Conservation (phyloP, 37 sponge, comb jelly and placozoan species). For the Agelas oroides region DNA sequence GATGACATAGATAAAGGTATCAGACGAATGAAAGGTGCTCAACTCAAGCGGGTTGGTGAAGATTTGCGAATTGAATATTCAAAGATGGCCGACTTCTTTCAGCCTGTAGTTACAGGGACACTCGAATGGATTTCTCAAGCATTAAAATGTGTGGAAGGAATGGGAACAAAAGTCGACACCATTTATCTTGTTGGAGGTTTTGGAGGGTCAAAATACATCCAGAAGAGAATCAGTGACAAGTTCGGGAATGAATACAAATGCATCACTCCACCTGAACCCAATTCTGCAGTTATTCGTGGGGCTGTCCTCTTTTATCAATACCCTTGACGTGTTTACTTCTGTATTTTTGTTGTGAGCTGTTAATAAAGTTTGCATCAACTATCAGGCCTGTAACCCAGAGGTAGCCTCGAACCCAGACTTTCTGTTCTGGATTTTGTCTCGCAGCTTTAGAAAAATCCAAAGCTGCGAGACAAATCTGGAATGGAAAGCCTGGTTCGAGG, state of each 20-base stretch:
- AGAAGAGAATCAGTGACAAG: not conserved
- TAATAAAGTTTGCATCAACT: too few relatives aligned
- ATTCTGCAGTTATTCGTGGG: slow-evolving; percentile 15
- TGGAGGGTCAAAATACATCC: slow-evolving; percentile 38
- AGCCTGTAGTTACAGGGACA: slow-evolving; percentile 1
- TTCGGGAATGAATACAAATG: not conserved
- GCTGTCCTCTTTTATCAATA: slow-evolving; percentile 24
- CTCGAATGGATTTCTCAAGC: not conserved
- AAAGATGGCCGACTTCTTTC: slow-evolving; percentile 23
- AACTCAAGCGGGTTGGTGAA: not conserved
- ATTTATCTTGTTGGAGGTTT: slow-evolving; percentile 45
- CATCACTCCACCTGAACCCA: not conserved
- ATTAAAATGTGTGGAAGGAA: too few relatives aligned
- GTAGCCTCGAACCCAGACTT: too few relatives aligned
- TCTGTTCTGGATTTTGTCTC: too few relatives aligned
- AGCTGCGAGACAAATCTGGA: too few relatives aligned
- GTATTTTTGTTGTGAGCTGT: too few relatives aligned
- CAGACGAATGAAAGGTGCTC: not conserved
- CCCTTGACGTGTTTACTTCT: too few relatives aligned
- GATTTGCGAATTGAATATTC: not conserved
- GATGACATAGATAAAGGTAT: not conserved
- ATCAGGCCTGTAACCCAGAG: too few relatives aligned
- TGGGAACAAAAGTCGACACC: not conserved
- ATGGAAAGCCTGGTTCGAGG: too few relatives aligned
- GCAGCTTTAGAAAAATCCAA: too few relatives aligned